Evolutionary conservation across 2,797 vertebrate species (phyloP).

Genomic region (Tolypeutes matacus): DNA sequence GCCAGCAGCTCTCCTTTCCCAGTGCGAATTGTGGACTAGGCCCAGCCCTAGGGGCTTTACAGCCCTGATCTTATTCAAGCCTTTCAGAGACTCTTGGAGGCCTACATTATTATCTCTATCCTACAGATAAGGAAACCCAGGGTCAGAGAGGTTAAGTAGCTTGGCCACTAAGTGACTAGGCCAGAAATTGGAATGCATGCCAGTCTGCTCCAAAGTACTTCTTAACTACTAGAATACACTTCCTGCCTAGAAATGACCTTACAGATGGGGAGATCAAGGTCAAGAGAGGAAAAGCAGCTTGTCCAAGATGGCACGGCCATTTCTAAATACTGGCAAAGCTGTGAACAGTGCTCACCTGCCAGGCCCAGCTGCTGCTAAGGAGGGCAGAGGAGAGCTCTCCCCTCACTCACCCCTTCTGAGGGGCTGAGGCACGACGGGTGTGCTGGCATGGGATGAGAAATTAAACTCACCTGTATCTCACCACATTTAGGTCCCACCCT

Average conservation of each 20-base stretch:
- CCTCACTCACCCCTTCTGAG: not conserved
- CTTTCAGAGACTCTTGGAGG: not conserved
- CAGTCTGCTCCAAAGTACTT: not conserved
- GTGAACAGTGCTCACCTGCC: not conserved
- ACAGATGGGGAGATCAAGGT: not conserved
- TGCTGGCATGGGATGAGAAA: not conserved
- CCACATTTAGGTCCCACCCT: rapidly evolving
- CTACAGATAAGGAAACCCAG: not conserved
- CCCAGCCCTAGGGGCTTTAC: not conserved
- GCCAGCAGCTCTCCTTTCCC: not conserved
- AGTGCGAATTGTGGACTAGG: not conserved
- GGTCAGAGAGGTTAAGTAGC: not conserved
- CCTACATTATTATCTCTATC: not conserved
- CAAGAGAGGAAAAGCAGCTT: not conserved
- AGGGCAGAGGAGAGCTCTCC: too few relatives aligned
- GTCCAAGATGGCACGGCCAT: not conserved
- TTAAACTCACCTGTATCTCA: not conserved
- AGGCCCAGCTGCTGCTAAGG: rapidly evolving
- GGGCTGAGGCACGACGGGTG: not conserved
- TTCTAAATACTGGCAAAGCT: not conserved
- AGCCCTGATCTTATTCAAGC: not conserved
- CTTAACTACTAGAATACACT: not conserved
- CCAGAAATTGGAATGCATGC: not conserved
- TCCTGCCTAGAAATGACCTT: not conserved
- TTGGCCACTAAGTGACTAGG: not conserved